A percentile compares a stretch with the other conserved stretches of the same genome.
Conservation (phyloP, 2,888 invertebrate genomes). For the Pollenia amentaria region DNA sequence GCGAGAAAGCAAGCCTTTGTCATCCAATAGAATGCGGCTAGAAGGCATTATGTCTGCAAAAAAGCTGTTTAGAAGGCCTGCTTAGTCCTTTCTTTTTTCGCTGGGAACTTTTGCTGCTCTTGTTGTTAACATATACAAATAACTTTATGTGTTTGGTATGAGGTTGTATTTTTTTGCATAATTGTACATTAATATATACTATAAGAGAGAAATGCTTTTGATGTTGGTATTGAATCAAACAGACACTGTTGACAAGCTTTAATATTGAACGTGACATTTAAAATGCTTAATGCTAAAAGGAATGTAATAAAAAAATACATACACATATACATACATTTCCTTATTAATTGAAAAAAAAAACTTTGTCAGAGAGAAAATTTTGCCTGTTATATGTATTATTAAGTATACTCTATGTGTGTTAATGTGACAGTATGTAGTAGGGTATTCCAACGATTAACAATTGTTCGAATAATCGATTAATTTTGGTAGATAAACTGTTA, state of each 20-base stretch:
- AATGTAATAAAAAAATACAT: conserved; percentile 12
- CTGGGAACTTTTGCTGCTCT: background rate
- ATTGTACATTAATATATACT: background rate
- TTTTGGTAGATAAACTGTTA: no score
- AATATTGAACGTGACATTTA: conserved; percentile 74
- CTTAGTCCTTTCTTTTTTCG: background rate
- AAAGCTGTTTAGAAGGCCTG: no score
- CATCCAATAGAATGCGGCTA: no score
- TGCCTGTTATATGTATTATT: conserved; percentile 8
- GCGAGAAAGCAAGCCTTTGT: no score
- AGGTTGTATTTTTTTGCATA: no score
- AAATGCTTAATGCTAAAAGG: conserved; percentile 39
- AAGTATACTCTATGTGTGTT: background rate
- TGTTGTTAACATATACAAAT: background rate
- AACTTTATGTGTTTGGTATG: no score
- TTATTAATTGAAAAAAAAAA: conserved; percentile 49
- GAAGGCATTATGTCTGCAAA: no score
- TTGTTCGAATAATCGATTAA: no score
- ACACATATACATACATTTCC: background rate
- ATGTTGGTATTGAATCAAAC: conserved; percentile 75
- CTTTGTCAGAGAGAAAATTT: conserved; percentile 5
- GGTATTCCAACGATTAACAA: no score
- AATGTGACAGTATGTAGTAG: background rate
- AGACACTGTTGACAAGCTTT: conserved; percentile 72
- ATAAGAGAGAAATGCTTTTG: conserved; percentile 73